A percentile compares a stretch with the other conserved stretches of the same genome.
These are phyloP conservation scores for Globodera rostochiensis DNA, from an alignment of 1,140 invertebrate genomes.

Conservation along the genomic window DNA sequence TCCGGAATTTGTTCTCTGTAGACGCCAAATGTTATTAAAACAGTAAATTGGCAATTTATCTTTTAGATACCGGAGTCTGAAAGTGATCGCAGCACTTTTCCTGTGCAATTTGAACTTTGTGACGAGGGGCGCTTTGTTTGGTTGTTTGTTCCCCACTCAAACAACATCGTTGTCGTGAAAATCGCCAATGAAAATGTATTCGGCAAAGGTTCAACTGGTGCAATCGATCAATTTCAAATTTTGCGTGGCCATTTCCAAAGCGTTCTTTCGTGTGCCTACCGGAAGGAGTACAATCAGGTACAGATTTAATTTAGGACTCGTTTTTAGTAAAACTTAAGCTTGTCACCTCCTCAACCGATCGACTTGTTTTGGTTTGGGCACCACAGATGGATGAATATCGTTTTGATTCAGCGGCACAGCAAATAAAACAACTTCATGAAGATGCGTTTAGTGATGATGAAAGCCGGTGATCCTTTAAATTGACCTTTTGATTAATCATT, in stretches of 20 bases:
- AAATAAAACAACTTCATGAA: conserved; percentile 20
- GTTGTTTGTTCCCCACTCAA: conserved; percentile 22
- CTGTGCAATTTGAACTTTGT: conserved; percentile 25
- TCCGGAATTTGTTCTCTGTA: no score
- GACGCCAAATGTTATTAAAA: no score
- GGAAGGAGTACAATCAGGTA: conserved; percentile 23
- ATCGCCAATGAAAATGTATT: not conserved
- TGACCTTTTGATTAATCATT: no score
- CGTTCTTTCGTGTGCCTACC: conserved; percentile 25
- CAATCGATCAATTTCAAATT: not conserved
- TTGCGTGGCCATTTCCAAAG: conserved; percentile 31
- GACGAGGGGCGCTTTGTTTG: conserved; percentile 26
- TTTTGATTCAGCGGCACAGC: not conserved
- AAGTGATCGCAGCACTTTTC: not conserved
- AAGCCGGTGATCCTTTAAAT: not conserved
- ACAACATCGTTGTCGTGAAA: conserved; percentile 16
- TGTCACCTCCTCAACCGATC: conserved; percentile 25
- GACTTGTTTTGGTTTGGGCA: conserved; percentile 29
- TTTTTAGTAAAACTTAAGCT: conserved; percentile 9
- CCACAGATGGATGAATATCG: conserved; percentile 22
- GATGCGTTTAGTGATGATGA: conserved; percentile 33
- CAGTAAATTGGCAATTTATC: not conserved
- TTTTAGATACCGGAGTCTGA: not conserved
- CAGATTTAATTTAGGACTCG: conserved; percentile 1
- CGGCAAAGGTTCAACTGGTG: not conserved